Evolutionary conservation across 2,113 vertebrate species (phyloP), one percentile per base, ranked within the genome.

Genomic region (Zootoca vivipara): DNA sequence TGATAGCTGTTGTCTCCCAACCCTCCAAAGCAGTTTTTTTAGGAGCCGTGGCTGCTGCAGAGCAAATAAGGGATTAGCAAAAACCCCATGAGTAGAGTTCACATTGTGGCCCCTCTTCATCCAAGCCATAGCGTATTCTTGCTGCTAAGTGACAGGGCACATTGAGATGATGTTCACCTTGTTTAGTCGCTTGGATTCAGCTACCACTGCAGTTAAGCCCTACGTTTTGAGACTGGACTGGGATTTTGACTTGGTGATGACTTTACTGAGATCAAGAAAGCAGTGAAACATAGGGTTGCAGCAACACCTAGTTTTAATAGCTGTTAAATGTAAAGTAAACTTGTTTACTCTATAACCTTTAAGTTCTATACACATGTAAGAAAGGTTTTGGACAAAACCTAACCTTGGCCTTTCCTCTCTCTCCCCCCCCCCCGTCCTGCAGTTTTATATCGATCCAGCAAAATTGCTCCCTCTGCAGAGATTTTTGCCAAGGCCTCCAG

Each of bases 371-470:
- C 12, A 72, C 20, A 24, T 20, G 3, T n/a, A 22, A 77, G n/a
- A 56, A 75, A 70, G 16, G 7, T 22, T 13, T 40, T 38, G n/a
- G 12, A 42, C n/a, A 83, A 90, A 87, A 33, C 7, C 7, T 92
- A 7, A 91, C 28, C 26, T 40, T 82, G 30, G 30, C 82, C 33
- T 94, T 30, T 73, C 5, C 18, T 90, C 12, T 74, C 90, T 13
- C 90, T 73, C 5, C 18, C 90, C 12, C 77, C 90, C 15, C 90
- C 9, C 46, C 0, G 4, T 90, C 12, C 77, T 90, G 10, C 90
- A 99, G 99, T 99, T 99, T 93, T 99, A 98, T 86, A 98, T 99
- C 82, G 99, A 99, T 91, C 99, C 99, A 16, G 98, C 97, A 93
- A 99, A 99, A 94, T 95, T 99, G 62, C 95, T 99, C 0, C 99